Base-by-base conservation (phyloP, 2,888 invertebrate genomes). In the Trichopoda pennipes region DNA sequence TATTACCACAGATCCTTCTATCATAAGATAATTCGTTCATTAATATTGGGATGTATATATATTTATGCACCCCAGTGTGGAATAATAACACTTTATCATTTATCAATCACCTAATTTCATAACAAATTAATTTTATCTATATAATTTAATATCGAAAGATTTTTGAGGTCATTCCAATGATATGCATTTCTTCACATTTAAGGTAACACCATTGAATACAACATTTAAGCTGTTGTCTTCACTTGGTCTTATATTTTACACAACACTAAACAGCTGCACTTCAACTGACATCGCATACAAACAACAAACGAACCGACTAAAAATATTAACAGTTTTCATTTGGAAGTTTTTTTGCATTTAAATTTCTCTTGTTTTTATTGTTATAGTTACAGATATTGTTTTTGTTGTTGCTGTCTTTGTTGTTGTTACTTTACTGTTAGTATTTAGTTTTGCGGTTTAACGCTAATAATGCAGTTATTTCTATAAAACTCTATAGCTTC, bases 391-490 rank as follows among this genome's bases (percentile, higher is more conserved):
- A 28, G 28, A 53, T 28, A 55, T 23, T 61, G 64, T 19, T 63
- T 35, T 55, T 63, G 44, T 53, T 66, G 35, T 56, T 56, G 68
- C 35, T 75, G 70, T 70, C 72, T 79, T 75, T 80, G 64, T 6
- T 28, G 7, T 28, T 28, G 3, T 28, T 28, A 8, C 28, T 28
- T 28, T 28, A 7, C 28, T 55, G 42, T 51, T 61, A 28, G 51
- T 63, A 51, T 79, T 79, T 49, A 55, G 42, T 70, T 81, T 53
- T 58, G 64, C 28, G 77, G 73, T 69, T 70, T 81, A 58, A 69
- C 77, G 77, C 81, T 81, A 69, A 78, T 78, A 81, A 81, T 81
- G 77, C 81, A 77, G 77, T 78, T 81, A 81, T 78, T 81, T 73
- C 58, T 74, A 66, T 72, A 78, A 78, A 78, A 78, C 58, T 78